Evolutionary conservation across 2,888 invertebrate species (phyloP), one percentile per base, ranked within the genome.

Genomic region (Drosophila antonietae): DNA sequence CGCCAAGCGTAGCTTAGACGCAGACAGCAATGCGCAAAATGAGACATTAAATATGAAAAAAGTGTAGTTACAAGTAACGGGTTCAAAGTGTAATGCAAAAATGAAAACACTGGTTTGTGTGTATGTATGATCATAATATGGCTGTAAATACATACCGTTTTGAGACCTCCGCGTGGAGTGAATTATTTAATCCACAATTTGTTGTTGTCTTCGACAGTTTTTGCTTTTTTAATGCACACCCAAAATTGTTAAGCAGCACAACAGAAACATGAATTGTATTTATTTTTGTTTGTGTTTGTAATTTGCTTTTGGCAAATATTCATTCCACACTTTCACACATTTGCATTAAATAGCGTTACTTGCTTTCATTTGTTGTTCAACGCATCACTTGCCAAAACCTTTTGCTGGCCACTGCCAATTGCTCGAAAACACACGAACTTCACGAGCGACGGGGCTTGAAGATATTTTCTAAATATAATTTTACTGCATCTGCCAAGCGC

Each of bases 261-360:
- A 55, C 44, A 70, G 44, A 61, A 52, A 56, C 33, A 62, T 56
- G n/a, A 66, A 8, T 59, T 64, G 46, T 28, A 28, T 5, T 55
- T 60, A 37, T 49, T 61, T 57, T 53, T 49, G 53, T 33, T 56
- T 23, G 51, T 70, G 49, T 67, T 69, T 68, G 73, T 68, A 57
- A 64, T 73, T 44, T 56, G 23, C 58, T 51, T 71, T 73, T 73
- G 63, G 74, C 60, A 68, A 68, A 74, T 72, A 68, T 75, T 67
- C 57, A 70, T 73, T 65, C 70, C 68, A 81, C 80, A 86, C 88
- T 86, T 86, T 86, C 88, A 83, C 84, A 83, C 88, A 86, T 80
- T 86, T 86, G 72, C 84, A 86, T 86, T 86, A 60, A 88, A 80
- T 85, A 78, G 80, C 80, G 68, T 70, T 77, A 62, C 57, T 68